Conservation (phyloP, 2,113 vertebrate species). For the Macrotis lagotis region DNA sequence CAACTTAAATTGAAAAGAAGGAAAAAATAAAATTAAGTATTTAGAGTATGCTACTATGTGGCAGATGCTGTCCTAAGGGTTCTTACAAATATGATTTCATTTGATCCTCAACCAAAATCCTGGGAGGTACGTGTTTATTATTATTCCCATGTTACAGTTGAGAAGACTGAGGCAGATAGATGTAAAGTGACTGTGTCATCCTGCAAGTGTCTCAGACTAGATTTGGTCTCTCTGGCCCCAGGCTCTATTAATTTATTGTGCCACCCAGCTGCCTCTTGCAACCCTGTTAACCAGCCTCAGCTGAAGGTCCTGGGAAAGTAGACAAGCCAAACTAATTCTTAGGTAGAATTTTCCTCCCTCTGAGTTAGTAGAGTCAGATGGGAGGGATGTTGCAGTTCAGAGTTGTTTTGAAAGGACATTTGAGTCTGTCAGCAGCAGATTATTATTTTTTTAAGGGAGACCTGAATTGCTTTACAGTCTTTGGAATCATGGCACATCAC, state of each 20-base stretch:
- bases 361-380: background rate
- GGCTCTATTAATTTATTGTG: background rate
- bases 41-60: background rate
- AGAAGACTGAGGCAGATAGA: background rate
- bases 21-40: background rate
- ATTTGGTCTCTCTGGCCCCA: background rate
- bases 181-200: background rate
- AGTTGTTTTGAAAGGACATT: background rate
- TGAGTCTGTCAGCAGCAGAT: background rate
- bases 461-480: background rate
- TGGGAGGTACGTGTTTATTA: background rate
- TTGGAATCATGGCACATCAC: background rate
- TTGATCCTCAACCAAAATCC: background rate
- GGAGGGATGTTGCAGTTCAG: background rate
- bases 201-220: background rate
- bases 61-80: background rate
- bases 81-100: background rate
- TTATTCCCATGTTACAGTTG: background rate
- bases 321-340: background rate
- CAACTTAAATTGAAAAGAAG: background rate
- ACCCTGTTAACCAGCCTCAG: background rate
- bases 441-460: background rate
- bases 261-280: background rate
- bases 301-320: background rate
- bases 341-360: background rate